A percentile compares a stretch with the other conserved stretches of the same genome.
Evolutionary conservation across 2,113 vertebrate species (phyloP).

Genomic region (Periophthalmus modestus): DNA sequence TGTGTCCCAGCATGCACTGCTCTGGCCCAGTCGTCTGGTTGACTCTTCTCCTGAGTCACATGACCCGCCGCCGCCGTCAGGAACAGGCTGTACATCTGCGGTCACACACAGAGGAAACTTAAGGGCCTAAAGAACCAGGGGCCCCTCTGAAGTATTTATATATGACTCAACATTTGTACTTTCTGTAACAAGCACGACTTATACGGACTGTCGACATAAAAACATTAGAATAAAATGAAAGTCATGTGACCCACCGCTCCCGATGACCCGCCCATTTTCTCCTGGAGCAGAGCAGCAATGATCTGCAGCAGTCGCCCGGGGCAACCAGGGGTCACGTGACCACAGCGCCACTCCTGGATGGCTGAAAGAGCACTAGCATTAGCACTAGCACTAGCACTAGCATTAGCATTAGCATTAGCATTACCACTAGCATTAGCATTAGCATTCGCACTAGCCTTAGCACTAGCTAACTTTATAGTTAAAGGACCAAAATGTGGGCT

Average conservation of each 20-base stretch:
- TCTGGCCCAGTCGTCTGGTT: slow-evolving; percentile 78
- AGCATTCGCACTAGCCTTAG: too few relatives aligned
- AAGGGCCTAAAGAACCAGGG: too few relatives aligned
- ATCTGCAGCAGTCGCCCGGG: slow-evolving; percentile 77
- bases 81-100: slow-evolving; percentile 89
- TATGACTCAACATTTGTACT: too few relatives aligned
- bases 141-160: too few relatives aligned
- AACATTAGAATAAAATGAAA: neutral
- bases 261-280: slow-evolving; percentile 93
- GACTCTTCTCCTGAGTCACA: slow-evolving; percentile 59
- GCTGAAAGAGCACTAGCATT: slow-evolving; percentile 67
- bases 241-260: slow-evolving; percentile 82
- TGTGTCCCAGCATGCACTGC: slow-evolving; percentile 88
- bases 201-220: neutral
- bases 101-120: neutral
- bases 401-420: too few relatives aligned
- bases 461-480: too few relatives aligned
- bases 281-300: slow-evolving; percentile 83
- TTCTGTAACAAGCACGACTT: too few relatives aligned
- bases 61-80: slow-evolving; percentile 84
- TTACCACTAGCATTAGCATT: too few relatives aligned
- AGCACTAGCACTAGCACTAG: too few relatives aligned
- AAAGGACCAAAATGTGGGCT: too few relatives aligned
- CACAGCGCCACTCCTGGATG: slow-evolving; percentile 82
- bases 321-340: slow-evolving; percentile 64